Conservation (phyloP, 2,113 vertebrate species). For the Mastomys coucha region DNA sequence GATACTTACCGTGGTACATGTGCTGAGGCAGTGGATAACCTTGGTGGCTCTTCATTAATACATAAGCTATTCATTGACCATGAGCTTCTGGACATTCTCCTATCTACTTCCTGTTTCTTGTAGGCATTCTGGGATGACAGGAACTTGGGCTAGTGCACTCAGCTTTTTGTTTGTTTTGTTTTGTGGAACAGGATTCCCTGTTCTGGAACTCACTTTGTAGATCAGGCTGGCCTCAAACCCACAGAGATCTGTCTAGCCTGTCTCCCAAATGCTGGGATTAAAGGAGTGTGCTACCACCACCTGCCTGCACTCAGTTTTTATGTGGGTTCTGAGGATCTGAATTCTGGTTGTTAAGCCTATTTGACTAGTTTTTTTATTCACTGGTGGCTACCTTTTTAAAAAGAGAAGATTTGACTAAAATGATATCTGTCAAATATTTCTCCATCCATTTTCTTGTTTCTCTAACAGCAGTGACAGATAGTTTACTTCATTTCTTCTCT, state of each 20-base stretch:
- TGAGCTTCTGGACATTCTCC: background rate
- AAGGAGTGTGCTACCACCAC: too few relatives aligned
- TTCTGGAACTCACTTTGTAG: too few relatives aligned
- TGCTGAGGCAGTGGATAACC: background rate
- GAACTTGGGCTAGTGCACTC: background rate
- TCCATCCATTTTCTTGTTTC: constrained; percentile 37
- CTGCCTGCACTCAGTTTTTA: background rate
- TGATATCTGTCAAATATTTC: constrained; percentile 22
- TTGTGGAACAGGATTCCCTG: too few relatives aligned
- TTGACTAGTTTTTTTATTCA: background rate
- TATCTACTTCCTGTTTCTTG: background rate
- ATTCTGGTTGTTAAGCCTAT: background rate
- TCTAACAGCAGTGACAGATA: constrained; percentile 46
- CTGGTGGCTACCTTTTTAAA: background rate
- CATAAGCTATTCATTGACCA: background rate
- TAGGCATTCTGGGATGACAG: background rate
- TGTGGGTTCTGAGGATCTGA: background rate
- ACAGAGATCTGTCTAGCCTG: too few relatives aligned
- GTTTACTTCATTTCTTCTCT: background rate
- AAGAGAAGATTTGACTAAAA: constrained; percentile 54
- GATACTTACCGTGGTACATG: too few relatives aligned
- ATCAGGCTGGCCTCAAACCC: too few relatives aligned
- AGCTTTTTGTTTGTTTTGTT: background rate
- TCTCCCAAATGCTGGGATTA: too few relatives aligned
- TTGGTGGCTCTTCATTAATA: background rate